phyloP scores from a whole-genome alignment of 2,113 vertebrate species.

The Istiophorus platypterus region DNA sequence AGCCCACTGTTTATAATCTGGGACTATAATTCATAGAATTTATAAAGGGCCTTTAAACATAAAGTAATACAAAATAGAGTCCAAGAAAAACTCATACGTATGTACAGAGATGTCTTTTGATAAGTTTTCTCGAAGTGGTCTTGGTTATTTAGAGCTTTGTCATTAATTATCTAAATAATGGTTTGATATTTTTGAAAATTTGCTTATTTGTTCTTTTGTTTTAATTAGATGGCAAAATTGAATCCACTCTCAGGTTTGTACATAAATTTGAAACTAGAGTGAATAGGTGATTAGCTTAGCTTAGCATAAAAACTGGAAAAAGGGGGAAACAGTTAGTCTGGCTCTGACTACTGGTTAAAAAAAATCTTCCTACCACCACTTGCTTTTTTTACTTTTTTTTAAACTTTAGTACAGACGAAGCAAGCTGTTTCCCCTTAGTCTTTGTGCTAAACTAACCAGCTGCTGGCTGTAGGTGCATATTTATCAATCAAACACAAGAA shows the following conservation, averaged over 20 bases:
- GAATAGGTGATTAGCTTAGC: background rate
- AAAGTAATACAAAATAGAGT: background rate
- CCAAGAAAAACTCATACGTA: background rate
- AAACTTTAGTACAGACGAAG: background rate
- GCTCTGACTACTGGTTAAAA: background rate
- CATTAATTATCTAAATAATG: background rate
- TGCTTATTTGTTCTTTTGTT: background rate
- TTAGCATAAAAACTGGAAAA: background rate
- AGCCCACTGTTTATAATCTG: slow-evolving; percentile 29
- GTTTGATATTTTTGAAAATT: background rate
- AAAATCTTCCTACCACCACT: background rate
- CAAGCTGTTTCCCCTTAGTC: background rate
- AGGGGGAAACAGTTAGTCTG: background rate
- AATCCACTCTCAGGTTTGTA: background rate
- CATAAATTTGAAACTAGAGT: background rate
- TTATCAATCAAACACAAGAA: background rate
- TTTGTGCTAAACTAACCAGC: background rate
- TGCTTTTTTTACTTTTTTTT: background rate
- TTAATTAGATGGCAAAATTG: background rate
- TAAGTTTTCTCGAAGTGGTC: background rate
- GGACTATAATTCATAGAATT: slow-evolving; percentile 3
- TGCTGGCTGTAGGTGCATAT: background rate
- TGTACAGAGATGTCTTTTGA: background rate
- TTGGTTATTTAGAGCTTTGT: background rate
- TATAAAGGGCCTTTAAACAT: background rate